These are phyloP conservation scores for Mesorhabditis belari DNA, from an alignment of 2,888 invertebrate genomes.

Conservation along the genomic window DNA sequence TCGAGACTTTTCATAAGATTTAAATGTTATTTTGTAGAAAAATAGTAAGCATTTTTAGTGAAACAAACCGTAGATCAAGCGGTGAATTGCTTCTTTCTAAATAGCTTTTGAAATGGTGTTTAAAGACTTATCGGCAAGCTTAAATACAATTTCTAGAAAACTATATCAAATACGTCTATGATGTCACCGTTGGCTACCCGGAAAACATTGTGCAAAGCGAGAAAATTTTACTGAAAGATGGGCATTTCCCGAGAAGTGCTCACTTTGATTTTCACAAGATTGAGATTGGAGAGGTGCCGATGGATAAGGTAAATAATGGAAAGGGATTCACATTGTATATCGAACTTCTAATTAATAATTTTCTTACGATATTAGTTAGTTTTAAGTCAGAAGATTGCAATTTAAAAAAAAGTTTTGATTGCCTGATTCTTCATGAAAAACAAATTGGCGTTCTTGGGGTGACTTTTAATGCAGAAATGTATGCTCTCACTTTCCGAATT, in stretches of 20 bases:
- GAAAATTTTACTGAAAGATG: conserved; percentile 64
- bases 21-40: neutral
- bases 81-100: too few species aligned
- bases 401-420: too few species aligned
- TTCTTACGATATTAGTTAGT: neutral
- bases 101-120: too few species aligned
- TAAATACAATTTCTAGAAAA: conserved; percentile 54
- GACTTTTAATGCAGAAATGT: too few species aligned
- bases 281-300: conserved; percentile 12
- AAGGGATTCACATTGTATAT: too few species aligned
- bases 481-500: too few species aligned
- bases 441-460: too few species aligned
- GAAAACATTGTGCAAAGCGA: conserved; percentile 71
- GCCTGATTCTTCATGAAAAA: too few species aligned
- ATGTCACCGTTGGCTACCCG: conserved; percentile 73
- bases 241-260: conserved; percentile 69
- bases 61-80: too few species aligned
- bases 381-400: neutral
- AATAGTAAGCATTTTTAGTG: too few species aligned
- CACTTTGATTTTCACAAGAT: conserved; percentile 67
- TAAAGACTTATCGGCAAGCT: too few species aligned
- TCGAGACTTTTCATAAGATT: neutral
- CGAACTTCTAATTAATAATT: too few species aligned
- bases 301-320: neutral
- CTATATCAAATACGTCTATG: conserved; percentile 71